Base-by-base conservation (phyloP, 2,113 vertebrate genomes). In the Phylloscopus trochilus region DNA sequence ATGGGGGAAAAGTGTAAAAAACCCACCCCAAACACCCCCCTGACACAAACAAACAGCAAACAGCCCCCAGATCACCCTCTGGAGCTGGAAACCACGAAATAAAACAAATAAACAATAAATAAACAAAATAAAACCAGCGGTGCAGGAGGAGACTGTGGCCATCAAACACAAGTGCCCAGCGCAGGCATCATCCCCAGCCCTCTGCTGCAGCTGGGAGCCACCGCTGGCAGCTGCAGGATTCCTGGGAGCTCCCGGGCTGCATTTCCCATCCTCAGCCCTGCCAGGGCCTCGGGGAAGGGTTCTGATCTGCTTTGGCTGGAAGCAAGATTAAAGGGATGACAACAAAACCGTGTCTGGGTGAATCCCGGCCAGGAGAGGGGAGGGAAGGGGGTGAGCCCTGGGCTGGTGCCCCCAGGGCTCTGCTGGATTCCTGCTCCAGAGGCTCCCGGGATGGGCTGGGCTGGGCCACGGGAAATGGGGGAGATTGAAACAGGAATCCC, bases 391-490 rank as follows among this genome's bases (percentile, higher is more conserved):
- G 72, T 41, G 56, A 83, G 55, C 22, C 39, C n/a, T 1, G 26
- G 15, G 12, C 17, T 68, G 89, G 44, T n/a, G 47, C 76, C 83
- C 9, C 10, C 33, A 11, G 60, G 17, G 62, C 52, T 43, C 43
- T 1, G 31, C 56, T 49, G 76, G 24, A 3, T 20, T 8, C 55
- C 20, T 28, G 4, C 44, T 43, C 4, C 31, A 14, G 33, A 24
- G 43, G 62, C 10, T 43, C 20, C 23, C 0, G 0, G 30, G n/a
- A n/a, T n/a, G n/a, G 37, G n/a, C 3, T 33, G 37, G 9, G 10
- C 2, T 14, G 33, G 30, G 51, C 73, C 33, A 9, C 46, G 73
- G 28, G 15, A 69, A 62, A 68, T 4, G 2, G 0, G 14, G 24
- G n/a, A 11, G 26, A 18, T 20, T 20, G 19, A 6, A 21, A 10